phyloP scores from a whole-genome alignment of 1,140 invertebrate species.

The Maniola jurtina region DNA sequence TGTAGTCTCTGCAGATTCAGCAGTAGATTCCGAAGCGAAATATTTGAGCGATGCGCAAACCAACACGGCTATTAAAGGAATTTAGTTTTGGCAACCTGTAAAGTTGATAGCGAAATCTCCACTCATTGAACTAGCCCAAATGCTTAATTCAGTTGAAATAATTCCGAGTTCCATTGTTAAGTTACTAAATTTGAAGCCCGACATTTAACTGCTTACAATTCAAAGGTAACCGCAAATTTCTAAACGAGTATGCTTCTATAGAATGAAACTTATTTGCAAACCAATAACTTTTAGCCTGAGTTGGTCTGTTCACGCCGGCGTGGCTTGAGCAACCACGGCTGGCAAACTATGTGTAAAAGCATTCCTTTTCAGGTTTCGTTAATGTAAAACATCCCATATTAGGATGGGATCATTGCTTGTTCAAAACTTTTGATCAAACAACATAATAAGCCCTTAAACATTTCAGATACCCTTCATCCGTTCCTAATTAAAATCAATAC shows the following conservation, averaged over 20 bases:
- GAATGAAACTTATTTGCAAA: constrained; percentile 70
- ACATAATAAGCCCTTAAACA: constrained; percentile 28
- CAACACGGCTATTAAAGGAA: constrained; percentile 40
- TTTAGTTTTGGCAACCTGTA: constrained; percentile 51
- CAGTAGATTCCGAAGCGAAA: constrained; percentile 15
- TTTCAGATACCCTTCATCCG: constrained; percentile 18
- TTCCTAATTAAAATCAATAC: constrained; percentile 28
- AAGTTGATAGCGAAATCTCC: constrained; percentile 66
- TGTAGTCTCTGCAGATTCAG: not conserved
- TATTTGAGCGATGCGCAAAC: constrained; percentile 32
- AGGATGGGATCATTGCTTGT: constrained; percentile 29
- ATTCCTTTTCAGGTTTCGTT: constrained; percentile 41
- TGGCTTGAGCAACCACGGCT: constrained; percentile 39
- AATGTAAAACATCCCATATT: constrained; percentile 31
- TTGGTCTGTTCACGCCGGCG: constrained; percentile 50
- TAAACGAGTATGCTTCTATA: constrained; percentile 65
- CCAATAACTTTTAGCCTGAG: constrained; percentile 67
- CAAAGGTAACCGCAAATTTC: constrained; percentile 74
- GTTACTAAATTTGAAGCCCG: constrained; percentile 69
- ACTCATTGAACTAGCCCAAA: constrained; percentile 66
- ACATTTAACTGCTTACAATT: constrained; percentile 74
- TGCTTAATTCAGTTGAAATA: constrained; percentile 72
- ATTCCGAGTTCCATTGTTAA: constrained; percentile 74
- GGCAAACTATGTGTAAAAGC: constrained; percentile 55
- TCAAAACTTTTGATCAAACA: constrained; percentile 32